Evolutionary conservation across 2,797 vertebrate genomes (phyloP), one percentile per base, ranked within the genome.

Genomic region (Danio aesculapii): DNA sequence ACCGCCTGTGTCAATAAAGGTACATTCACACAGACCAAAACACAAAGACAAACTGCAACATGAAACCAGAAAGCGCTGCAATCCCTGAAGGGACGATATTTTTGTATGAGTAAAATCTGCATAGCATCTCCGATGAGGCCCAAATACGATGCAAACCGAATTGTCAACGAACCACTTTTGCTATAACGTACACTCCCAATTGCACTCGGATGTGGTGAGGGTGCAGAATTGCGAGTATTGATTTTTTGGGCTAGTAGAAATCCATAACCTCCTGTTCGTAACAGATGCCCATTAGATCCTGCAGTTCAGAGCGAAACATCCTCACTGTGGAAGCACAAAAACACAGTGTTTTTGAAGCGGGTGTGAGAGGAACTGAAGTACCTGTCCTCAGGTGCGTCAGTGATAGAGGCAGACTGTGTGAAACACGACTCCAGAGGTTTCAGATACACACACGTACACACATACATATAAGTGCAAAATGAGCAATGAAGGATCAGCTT

Each of bases 1-100:
- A 79, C 47, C 39, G 10, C 43, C 63, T 6, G 59, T 79, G 75
- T 84, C 77, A 84, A 81, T 63, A 86, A 79, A 84, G 71, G 75
- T 86, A 55, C 50, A 52, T 77, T 55, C 75, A 71, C 59, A 57
- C 76, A 21, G 59, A 81, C 73, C 66, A 46, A 55, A 43, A 52
- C 64, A 39, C 13, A 52, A 66, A 81, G 52, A 59, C 64, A 76
- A 61, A 64, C 49, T 21, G 12, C 10, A 79, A 71, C 68, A 63
- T 39, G 61, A 72, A 71, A 53, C 57, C 39, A 19, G 6, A 63
- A 62, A 71, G 19, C 67, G 53, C 13, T 12, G 57, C 50, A 44
- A 19, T 53, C 68, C 49, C 49, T 52, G 19, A 55, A 47, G 77
- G 68, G n/a, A 55, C 8, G 6, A 79, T n/a, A n/a, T 46, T 47